These are phyloP conservation scores for Onthophagus taurus DNA, from an alignment of 1,140 invertebrate species.

Conservation along the genomic window DNA sequence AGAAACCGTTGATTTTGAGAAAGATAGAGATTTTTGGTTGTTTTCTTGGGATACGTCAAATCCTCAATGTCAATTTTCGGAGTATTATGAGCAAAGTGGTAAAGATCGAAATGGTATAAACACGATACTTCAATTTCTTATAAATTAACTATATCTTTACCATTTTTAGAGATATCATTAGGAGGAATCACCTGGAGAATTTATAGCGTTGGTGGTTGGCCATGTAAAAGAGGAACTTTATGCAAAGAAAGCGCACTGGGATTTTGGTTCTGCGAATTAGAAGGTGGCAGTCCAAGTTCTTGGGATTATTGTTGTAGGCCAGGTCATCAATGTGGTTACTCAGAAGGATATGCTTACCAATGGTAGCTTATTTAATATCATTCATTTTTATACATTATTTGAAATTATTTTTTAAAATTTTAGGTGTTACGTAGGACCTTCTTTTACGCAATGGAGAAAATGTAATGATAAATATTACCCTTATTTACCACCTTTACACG, in stretches of 20 bases:
- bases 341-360: slow-evolving; percentile 63
- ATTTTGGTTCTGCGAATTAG: slow-evolving; percentile 69
- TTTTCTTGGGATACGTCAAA: slow-evolving; percentile 52
- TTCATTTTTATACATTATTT: background rate
- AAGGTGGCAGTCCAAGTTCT: slow-evolving; percentile 53
- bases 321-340: slow-evolving; percentile 71
- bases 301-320: slow-evolving; percentile 78
- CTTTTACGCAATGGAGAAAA: slow-evolving; percentile 67
- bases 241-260: slow-evolving; percentile 64
- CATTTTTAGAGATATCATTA: background rate
- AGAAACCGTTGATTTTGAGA: slow-evolving; percentile 52
- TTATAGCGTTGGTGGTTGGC: slow-evolving; percentile 67
- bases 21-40: slow-evolving; percentile 49
- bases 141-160: background rate
- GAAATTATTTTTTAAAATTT: slow-evolving; percentile 16
- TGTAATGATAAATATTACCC: slow-evolving; percentile 73
- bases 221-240: slow-evolving; percentile 57
- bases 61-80: slow-evolving; percentile 25
- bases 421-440: slow-evolving; percentile 70
- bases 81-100: slow-evolving; percentile 5
- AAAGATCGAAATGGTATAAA: no score
- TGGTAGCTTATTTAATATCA: slow-evolving; percentile 50
- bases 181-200: slow-evolving; percentile 45
- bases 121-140: no score
- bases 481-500: slow-evolving; percentile 27